phyloP scores from a whole-genome alignment of 2,113 vertebrate genomes.

The Eulacestoma nigropectus region DNA sequence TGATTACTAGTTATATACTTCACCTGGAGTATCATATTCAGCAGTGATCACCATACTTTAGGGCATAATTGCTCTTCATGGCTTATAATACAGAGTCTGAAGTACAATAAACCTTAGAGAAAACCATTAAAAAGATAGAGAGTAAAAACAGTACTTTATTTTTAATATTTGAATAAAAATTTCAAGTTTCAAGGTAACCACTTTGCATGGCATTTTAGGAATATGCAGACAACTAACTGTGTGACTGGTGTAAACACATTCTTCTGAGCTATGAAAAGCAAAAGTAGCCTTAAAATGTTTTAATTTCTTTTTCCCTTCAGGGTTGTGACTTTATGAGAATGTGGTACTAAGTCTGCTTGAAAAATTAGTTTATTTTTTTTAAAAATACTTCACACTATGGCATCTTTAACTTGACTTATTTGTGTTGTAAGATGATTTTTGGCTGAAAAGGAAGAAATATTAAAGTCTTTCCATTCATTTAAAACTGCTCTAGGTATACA shows the following conservation, averaged over 20 bases:
- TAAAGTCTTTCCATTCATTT: neutral
- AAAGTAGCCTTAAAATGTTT: neutral
- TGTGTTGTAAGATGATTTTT: neutral
- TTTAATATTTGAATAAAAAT: slow-evolving; percentile 3
- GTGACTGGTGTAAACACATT: neutral
- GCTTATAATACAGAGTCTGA: neutral
- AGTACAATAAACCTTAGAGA: slow-evolving; percentile 23
- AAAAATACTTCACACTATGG: neutral
- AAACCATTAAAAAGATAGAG: slow-evolving; percentile 5
- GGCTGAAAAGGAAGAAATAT: neutral
- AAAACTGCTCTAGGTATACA: neutral
- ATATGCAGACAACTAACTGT: neutral
- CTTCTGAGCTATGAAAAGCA: neutral
- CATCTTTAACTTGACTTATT: neutral
- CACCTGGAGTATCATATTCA: slow-evolving; percentile 58
- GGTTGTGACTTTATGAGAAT: neutral
- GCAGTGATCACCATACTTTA: slow-evolving; percentile 44
- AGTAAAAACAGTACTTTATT: slow-evolving; percentile 9
- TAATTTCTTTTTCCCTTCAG: neutral
- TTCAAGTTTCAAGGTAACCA: neutral
- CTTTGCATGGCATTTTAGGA: neutral
- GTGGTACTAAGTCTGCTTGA: neutral
- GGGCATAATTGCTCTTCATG: slow-evolving; percentile 43
- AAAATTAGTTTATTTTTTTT: neutral
- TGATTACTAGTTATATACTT: slow-evolving; percentile 67